A percentile compares a stretch with the other conserved stretches of the same genome.
Conservation (phyloP, 2,888 invertebrate genomes). For the Ditula angustiorana region DNA sequence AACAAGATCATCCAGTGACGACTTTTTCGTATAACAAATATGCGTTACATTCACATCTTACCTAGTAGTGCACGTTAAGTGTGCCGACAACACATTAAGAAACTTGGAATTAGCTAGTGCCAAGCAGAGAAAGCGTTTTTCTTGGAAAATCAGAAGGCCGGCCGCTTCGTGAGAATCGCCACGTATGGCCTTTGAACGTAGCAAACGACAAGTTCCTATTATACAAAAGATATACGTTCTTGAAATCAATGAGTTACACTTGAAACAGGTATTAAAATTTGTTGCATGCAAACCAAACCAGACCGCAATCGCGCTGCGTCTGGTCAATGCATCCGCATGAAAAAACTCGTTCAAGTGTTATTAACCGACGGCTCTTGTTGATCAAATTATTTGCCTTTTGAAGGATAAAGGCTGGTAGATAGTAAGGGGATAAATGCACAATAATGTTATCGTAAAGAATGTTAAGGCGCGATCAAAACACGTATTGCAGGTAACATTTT, state of each 20-base stretch:
- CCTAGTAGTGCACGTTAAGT: slow-evolving; percentile 31
- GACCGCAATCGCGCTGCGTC: slow-evolving; percentile 22
- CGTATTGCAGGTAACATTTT: slow-evolving; percentile 58
- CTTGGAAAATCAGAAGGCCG: slow-evolving; percentile 57
- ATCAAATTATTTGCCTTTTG: slow-evolving; percentile 14
- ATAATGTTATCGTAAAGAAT: slow-evolving; percentile 23
- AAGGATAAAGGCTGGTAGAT: background rate
- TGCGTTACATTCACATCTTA: slow-evolving; percentile 17
- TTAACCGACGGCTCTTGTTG: slow-evolving; percentile 18
- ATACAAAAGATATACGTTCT: slow-evolving; percentile 21
- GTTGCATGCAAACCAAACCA: slow-evolving; percentile 20
- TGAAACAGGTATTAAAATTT: slow-evolving; percentile 33
- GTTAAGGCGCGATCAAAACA: slow-evolving; percentile 41
- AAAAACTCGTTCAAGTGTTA: slow-evolving; percentile 32
- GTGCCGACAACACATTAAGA: slow-evolving; percentile 41
- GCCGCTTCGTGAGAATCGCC: slow-evolving; percentile 30
- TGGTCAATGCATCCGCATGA: slow-evolving; percentile 33
- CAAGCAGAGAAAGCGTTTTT: slow-evolving; percentile 76
- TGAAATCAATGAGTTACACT: slow-evolving; percentile 36
- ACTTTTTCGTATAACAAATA: slow-evolving; percentile 4
- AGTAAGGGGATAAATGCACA: slow-evolving; percentile 4
- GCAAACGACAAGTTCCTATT: slow-evolving; percentile 9
- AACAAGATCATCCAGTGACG: slow-evolving; percentile 1
- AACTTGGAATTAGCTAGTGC: slow-evolving; percentile 59
- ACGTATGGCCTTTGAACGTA: slow-evolving; percentile 14